phyloP scores from a whole-genome alignment of 2,797 vertebrate genomes.

The Megalops cyprinoides region DNA sequence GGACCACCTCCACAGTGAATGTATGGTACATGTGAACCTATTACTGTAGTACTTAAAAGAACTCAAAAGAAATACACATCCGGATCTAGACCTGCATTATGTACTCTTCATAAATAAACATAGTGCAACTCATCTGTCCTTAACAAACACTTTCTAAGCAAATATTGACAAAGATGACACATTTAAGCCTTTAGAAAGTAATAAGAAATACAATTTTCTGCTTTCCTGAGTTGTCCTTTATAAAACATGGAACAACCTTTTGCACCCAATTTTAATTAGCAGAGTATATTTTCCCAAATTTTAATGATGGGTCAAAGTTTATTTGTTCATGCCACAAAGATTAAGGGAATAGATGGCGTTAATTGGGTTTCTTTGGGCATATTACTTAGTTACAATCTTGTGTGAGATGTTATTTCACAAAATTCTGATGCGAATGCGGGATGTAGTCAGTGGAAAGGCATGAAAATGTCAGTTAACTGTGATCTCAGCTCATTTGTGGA shows the following conservation, averaged over 20 bases:
- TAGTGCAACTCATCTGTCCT: background rate
- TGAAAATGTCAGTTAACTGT: conserved; percentile 50
- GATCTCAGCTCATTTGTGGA: conserved; percentile 57
- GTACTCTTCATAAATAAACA: too few species aligned
- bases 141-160: background rate
- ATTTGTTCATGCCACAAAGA: conserved; percentile 43
- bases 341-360: conserved; percentile 45
- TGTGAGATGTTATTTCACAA: conserved; percentile 40
- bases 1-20: too few species aligned
- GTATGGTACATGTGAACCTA: too few species aligned
- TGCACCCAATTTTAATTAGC: conserved; percentile 35
- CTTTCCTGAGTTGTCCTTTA: background rate
- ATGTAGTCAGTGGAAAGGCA: conserved; percentile 31
- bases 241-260: background rate
- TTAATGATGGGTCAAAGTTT: conserved; percentile 50
- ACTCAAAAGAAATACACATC: too few species aligned
- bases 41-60: too few species aligned
- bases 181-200: too few species aligned
- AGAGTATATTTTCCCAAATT: conserved; percentile 26
- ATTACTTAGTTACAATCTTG: background rate
- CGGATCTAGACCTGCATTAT: background rate
- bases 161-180: background rate
- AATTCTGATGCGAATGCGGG: conserved; percentile 45
- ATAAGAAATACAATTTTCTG: background rate
- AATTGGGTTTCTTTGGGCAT: conserved; percentile 51